Evolutionary conservation across 1,140 invertebrate species (phyloP), one percentile per base, ranked within the genome.

Genomic region (Calosoma granatense): DNA sequence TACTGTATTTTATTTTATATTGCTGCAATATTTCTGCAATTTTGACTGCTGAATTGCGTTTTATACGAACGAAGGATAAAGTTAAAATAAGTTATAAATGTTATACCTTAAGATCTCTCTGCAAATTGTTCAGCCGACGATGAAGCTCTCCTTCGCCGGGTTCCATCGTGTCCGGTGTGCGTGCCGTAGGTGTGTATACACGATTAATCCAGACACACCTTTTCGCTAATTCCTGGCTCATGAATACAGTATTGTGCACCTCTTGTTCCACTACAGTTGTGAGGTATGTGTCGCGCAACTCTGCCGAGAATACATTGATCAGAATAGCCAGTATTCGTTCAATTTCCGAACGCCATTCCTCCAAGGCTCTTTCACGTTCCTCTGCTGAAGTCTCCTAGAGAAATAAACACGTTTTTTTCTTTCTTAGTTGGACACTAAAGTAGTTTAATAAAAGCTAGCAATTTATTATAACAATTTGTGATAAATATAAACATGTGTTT

Each of bases 261-360:
- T 87, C 85, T 76, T 85, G 88, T 74, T 89, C 86, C 12, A 88
- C 81, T 0, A 88, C 84, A 14, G 86, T 90, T 12, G 83, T 85
- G 53, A 89, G 77, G 71, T 90, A 91, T 6, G 85, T 87, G 62
- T 88, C 85, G 60, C 82, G 78, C 6, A 87, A 78, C 67, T 86
- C 85, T 63, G 83, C 78, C 14, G 85, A 81, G 63, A 86, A 80
- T 0, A 88, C 81, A 15, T 81, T 79, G 36, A 85, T 74, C 17
- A 92, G 75, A 1, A 87, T 76, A 22, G 73, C 71, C 1, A 85
- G 72, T 58, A 89, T 80, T 70, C 81, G 81, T 61, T 85, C 75
- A 2, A 77, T 73, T 66, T 85, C 63, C 72, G 74, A 61, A 74
- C 77, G 61, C 80, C 83, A 73, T 77, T 81, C 79, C 64, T 62